Conservation (phyloP, 2,888 invertebrate species). For the Buathra laborator region DNA sequence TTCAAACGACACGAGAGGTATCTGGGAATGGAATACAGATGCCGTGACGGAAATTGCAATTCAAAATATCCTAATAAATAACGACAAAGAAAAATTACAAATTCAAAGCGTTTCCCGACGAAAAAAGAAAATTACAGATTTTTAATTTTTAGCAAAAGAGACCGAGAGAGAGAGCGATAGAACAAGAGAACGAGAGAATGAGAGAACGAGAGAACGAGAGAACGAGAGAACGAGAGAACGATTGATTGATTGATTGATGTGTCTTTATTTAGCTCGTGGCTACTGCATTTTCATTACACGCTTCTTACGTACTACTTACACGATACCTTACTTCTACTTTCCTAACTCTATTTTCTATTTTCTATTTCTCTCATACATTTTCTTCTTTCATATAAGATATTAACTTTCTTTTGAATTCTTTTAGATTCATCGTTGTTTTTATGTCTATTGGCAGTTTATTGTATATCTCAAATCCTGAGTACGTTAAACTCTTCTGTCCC, state of each 20-base stretch:
- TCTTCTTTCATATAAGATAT: background rate
- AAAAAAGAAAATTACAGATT: background rate
- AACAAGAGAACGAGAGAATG: no score
- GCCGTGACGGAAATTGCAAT: background rate
- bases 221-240: no score
- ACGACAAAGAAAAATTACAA: background rate
- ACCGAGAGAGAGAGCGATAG: no score
- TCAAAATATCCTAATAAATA: background rate
- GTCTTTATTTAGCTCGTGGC: no score
- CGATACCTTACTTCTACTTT: no score
- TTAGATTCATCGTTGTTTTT: background rate
- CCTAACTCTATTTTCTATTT: no score
- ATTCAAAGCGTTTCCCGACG: background rate
- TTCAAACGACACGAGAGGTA: constrained; percentile 11
- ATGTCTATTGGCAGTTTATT: background rate
- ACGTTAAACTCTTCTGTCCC: background rate
- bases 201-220: no score
- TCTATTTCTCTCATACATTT: no score
- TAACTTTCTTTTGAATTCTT: background rate
- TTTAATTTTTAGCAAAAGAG: background rate
- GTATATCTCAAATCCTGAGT: background rate
- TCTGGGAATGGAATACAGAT: constrained; percentile 10
- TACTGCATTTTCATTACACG: no score
- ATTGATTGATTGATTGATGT: no score
- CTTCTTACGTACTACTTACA: no score